Evolutionary conservation across 2,797 vertebrate species (phyloP).

Genomic region (Mus minutoides): DNA sequence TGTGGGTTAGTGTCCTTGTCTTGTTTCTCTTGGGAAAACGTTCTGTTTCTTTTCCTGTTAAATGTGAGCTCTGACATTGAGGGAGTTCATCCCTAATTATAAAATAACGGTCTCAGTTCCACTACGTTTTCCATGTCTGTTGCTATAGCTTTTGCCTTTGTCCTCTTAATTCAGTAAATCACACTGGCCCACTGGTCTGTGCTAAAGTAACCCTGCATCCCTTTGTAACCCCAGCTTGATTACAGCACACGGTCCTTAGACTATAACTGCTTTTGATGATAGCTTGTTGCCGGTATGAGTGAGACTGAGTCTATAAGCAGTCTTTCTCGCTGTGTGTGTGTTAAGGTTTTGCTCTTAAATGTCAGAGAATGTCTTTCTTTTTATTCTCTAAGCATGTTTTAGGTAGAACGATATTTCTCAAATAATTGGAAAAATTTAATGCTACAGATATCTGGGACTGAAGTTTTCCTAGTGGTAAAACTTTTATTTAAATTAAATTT

Average conservation of each 20-base stretch:
- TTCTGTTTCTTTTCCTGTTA: not conserved
- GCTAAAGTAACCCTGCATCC: not conserved
- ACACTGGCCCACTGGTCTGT: not conserved
- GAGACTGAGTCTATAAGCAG: not conserved
- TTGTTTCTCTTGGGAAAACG: constrained; percentile 18
- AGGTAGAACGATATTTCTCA: constrained; percentile 18
- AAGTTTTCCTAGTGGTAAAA: constrained; percentile 30
- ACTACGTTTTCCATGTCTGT: not conserved
- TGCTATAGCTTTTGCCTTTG: not conserved
- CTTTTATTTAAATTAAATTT: constrained; percentile 48
- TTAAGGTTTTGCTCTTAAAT: constrained; percentile 1
- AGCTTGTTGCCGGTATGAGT: not conserved
- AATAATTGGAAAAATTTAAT: constrained; percentile 12
- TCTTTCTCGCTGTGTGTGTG: not conserved
- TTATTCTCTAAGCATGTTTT: not conserved
- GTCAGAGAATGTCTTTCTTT: not conserved
- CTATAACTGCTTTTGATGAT: not conserved
- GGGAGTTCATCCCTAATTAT: not conserved
- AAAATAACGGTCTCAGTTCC: not conserved
- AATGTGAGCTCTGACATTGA: not conserved
- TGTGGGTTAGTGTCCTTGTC: not conserved
- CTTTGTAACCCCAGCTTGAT: not conserved
- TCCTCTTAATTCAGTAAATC: constrained; percentile 8
- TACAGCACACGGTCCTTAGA: not conserved
- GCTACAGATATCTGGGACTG: constrained; percentile 1